A percentile compares a stretch with the other conserved stretches of the same genome.
These are phyloP conservation scores for Leptinotarsa texana DNA, from an alignment of 1,140 invertebrate genomes.

Conservation along the genomic window DNA sequence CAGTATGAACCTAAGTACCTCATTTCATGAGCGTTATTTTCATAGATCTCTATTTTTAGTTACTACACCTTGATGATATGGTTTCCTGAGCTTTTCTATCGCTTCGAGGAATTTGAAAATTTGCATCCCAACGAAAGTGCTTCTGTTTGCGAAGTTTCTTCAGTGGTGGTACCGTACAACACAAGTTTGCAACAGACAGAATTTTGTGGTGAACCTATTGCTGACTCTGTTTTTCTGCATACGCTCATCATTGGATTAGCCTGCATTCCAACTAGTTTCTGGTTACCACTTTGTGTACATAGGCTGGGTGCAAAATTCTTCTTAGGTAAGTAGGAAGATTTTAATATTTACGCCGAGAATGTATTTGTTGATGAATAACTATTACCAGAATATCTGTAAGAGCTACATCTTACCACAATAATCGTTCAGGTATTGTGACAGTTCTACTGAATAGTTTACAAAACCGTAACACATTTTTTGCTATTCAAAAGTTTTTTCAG, in stretches of 20 bases:
- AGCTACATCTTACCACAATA: too few species aligned
- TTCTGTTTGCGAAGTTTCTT: slow-evolving; percentile 73
- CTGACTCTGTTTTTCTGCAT: slow-evolving; percentile 69
- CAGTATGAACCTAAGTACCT: too few species aligned
- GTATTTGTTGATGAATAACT: too few species aligned
- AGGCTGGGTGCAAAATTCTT: slow-evolving; percentile 75
- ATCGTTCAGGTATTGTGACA: background rate
- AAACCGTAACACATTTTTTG: too few species aligned
- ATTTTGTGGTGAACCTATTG: slow-evolving; percentile 64
- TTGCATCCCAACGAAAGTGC: slow-evolving; percentile 65
- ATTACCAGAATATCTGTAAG: too few species aligned
- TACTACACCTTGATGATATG: slow-evolving; percentile 84
- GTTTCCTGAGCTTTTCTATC: slow-evolving; percentile 80
- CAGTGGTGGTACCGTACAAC: slow-evolving; percentile 53
- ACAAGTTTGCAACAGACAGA: slow-evolving; percentile 49
- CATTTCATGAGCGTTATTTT: too few species aligned
- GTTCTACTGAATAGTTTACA: too few species aligned
- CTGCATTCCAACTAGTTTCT: slow-evolving; percentile 73
- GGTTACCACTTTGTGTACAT: slow-evolving; percentile 72
- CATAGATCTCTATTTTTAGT: slow-evolving; percentile 54
- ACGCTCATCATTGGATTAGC: slow-evolving; percentile 74
- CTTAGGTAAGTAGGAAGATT: slow-evolving; percentile 60
- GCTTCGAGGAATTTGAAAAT: slow-evolving; percentile 72
- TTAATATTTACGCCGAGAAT: too few species aligned
- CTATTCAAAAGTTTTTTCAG: too few species aligned